Evolutionary conservation across 1,140 invertebrate species (phyloP).

Genomic region (Wiebesia pumilae): DNA sequence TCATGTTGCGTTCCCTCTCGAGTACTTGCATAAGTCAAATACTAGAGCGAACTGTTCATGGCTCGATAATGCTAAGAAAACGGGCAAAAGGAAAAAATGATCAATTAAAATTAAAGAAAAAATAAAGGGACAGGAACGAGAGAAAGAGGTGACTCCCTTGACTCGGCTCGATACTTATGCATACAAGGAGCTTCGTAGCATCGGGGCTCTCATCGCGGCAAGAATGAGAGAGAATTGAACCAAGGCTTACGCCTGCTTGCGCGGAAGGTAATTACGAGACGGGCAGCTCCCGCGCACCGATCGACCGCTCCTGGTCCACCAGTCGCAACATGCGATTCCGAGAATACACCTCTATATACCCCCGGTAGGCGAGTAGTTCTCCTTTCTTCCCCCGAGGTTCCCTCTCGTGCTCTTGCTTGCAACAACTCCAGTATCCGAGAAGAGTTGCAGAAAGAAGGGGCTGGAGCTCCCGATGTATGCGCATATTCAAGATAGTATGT

Average conservation of each 20-base stretch:
- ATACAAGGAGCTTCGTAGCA: conserved; percentile 12
- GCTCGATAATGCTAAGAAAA: neutral
- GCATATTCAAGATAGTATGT: conserved; percentile 76
- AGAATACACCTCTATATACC: conserved; percentile 64
- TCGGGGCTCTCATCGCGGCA: neutral
- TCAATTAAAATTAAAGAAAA: conserved; percentile 28
- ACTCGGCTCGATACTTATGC: neutral
- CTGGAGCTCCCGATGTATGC: conserved; percentile 69
- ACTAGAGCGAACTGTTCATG: too few relatives aligned
- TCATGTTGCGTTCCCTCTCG: too few relatives aligned
- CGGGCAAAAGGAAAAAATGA: neutral
- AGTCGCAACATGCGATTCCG: conserved; percentile 62
- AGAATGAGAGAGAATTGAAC: neutral
- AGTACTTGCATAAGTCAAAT: too few relatives aligned
- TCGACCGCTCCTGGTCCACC: conserved; percentile 58
- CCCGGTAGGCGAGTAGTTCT: conserved; percentile 41
- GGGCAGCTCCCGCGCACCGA: conserved; percentile 71
- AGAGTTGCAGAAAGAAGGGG: neutral
- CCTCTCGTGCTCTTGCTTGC: conserved; percentile 30
- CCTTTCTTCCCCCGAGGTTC: conserved; percentile 42
- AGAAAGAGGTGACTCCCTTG: neutral
- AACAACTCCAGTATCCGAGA: neutral
- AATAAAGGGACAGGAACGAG: neutral
- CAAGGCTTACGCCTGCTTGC: neutral
- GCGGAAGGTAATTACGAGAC: conserved; percentile 71